A percentile compares a stretch with the other conserved stretches of the same genome.
phyloP scores from a whole-genome alignment of 2,797 vertebrate species.

The Somateria mollissima region DNA sequence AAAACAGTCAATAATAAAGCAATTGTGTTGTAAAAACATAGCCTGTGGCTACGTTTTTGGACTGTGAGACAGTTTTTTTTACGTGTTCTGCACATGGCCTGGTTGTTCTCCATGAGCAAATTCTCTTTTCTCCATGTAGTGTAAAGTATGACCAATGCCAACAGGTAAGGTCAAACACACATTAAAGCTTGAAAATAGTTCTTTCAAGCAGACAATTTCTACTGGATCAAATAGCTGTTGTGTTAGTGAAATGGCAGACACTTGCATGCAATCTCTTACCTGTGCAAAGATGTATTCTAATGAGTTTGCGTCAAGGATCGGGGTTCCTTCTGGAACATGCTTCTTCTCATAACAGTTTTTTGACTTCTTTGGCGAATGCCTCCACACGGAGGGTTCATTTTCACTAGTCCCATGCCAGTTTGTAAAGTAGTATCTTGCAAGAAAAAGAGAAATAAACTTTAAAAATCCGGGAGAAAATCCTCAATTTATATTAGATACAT shows the following conservation, averaged over 20 bases:
- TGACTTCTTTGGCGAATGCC: constrained; percentile 90
- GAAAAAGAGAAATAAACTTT: not conserved
- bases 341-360: constrained; percentile 81
- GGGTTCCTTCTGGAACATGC: constrained; percentile 86
- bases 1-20: not conserved
- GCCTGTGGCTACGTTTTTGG: not conserved
- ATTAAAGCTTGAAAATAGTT: fast-evolving
- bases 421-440: constrained; percentile 91
- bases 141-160: not conserved
- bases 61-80: not conserved
- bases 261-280: constrained; percentile 73
- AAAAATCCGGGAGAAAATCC: fast-evolving
- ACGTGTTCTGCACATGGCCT: fast-evolving
- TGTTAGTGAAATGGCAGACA: not conserved
- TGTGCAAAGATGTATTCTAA: constrained; percentile 94
- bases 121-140: not conserved
- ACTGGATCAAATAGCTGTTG: not conserved
- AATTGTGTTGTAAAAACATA: not conserved
- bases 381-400: constrained; percentile 90
- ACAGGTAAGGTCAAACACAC: fast-evolving
- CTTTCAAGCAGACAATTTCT: not conserved
- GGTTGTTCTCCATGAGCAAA: not conserved
- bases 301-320: constrained; percentile 89
- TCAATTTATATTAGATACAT: fast-evolving
- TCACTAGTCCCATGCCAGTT: constrained; percentile 99